These are phyloP conservation scores for Charaxes varanes DNA, from an alignment of 1,140 invertebrate species.

Conservation along the genomic window DNA sequence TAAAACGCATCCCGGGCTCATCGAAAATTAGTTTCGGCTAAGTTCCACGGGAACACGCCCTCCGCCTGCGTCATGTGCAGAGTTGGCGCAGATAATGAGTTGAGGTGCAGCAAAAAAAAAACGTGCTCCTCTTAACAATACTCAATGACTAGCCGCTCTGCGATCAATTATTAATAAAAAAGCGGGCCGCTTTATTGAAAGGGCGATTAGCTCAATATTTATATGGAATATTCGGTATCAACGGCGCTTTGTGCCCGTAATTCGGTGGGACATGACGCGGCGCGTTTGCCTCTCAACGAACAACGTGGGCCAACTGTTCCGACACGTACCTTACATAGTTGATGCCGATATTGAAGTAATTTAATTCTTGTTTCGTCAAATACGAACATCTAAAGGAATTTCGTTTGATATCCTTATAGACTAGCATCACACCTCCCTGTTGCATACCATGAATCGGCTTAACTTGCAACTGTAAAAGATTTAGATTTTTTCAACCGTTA, in stretches of 20 bases:
- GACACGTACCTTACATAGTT: too few relatives aligned
- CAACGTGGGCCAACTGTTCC: slow-evolving; percentile 57
- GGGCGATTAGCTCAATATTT: slow-evolving; percentile 74
- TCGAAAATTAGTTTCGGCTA: slow-evolving; percentile 52
- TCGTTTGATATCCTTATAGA: too few relatives aligned
- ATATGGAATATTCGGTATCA: slow-evolving; percentile 74
- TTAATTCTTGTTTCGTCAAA: too few relatives aligned
- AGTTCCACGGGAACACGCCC: slow-evolving; percentile 39
- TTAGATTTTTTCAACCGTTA: too few relatives aligned
- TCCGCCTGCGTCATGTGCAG: slow-evolving; percentile 40
- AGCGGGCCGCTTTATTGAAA: slow-evolving; percentile 72
- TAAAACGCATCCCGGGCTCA: slow-evolving; percentile 37
- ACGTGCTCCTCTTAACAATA: slow-evolving; percentile 61
- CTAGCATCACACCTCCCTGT: too few relatives aligned
- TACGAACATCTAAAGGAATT: too few relatives aligned
- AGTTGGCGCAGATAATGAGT: slow-evolving; percentile 53
- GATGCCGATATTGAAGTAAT: too few relatives aligned
- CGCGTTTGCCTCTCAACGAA: slow-evolving; percentile 56
- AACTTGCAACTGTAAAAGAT: too few relatives aligned
- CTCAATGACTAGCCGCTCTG: slow-evolving; percentile 67
- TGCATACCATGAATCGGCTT: too few relatives aligned
- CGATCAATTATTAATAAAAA: slow-evolving; percentile 74
- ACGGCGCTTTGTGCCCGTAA: slow-evolving; percentile 70
- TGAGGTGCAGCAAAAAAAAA: slow-evolving; percentile 65
- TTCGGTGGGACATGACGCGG: slow-evolving; percentile 68